Evolutionary conservation across 2,113 vertebrate genomes (phyloP), one percentile per base, ranked within the genome.

Genomic region (Eptesicus fuscus): DNA sequence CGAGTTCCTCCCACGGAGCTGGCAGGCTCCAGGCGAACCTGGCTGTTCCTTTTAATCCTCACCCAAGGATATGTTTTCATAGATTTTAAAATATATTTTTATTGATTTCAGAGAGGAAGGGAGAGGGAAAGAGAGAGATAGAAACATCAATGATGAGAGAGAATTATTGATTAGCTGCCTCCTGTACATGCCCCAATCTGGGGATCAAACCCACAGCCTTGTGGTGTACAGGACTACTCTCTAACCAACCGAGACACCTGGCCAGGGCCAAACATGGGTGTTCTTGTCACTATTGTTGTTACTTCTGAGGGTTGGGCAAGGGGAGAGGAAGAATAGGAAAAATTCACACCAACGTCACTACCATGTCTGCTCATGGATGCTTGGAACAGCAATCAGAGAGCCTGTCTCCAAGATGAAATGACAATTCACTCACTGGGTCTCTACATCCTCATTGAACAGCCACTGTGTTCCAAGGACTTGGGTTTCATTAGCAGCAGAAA

Each of bases 201-300:
- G 28, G 12, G 28, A 65, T 65, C 63, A 7, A 65, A 65, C 12
- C 30, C 30, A 65, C 28, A 65, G 32, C 63, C 5, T 16, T 65
- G 2, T 65, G 63, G 63, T 65, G 5, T 32, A 65, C 30, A 65
- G 30, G 30, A 65, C 2, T 13, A 65, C 30, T 30, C 63, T 65
- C 63, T 13, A 65, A 65, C 30, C 63, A 63, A 63, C 28, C 2
- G 30, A 65, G 28, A 30, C 61, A 63, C 12, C 30, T 2, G 13
- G 30, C 53, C 4, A 1, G 13, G 6, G 28, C 11, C 63, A 44
- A 65, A 28, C 8, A 11, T 0, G 14, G 40, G 4, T 6, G 0
- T 74, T 71, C 5, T 28, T 10, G 2, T 22, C 40, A 20, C 6
- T 10, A 1, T 8, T 70, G 28, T 70, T 49, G 16, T 49, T 44